These are phyloP conservation scores for Hystrix brachyura DNA, from an alignment of 2,113 vertebrate species.

Conservation along the genomic window DNA sequence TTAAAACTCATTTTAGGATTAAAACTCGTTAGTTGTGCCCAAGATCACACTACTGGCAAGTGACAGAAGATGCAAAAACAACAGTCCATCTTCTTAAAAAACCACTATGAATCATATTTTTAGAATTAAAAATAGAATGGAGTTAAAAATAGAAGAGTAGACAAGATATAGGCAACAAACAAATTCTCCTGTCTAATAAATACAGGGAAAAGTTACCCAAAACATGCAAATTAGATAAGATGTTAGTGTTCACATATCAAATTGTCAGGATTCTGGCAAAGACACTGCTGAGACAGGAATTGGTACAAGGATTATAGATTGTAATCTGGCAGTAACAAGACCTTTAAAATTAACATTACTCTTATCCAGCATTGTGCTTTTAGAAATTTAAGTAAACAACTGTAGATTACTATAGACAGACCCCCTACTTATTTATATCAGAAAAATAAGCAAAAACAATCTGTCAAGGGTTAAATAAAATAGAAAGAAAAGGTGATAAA, in stretches of 20 bases:
- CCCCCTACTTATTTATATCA: neutral
- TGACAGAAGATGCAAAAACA: constrained; percentile 38
- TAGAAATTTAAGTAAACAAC: constrained; percentile 53
- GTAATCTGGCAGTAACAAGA: neutral
- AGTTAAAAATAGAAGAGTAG: neutral
- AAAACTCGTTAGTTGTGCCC: neutral
- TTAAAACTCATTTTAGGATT: neutral
- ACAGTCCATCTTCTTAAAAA: neutral
- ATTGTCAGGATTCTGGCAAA: neutral
- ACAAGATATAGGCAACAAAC: neutral
- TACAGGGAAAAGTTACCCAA: constrained; percentile 4
- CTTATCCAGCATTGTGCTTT: neutral
- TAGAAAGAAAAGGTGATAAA: neutral
- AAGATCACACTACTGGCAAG: neutral
- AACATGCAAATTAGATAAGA: neutral
- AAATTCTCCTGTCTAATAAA: constrained; percentile 47
- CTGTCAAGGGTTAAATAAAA: neutral
- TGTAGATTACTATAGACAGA: neutral
- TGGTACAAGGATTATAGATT: neutral
- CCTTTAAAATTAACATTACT: neutral
- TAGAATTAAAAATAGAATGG: neutral
- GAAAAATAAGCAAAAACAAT: constrained; percentile 1
- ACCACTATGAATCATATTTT: neutral
- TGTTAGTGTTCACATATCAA: neutral
- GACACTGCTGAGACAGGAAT: neutral